Conservation (phyloP, 2,888 invertebrate species). For the Chironomus riparius region DNA sequence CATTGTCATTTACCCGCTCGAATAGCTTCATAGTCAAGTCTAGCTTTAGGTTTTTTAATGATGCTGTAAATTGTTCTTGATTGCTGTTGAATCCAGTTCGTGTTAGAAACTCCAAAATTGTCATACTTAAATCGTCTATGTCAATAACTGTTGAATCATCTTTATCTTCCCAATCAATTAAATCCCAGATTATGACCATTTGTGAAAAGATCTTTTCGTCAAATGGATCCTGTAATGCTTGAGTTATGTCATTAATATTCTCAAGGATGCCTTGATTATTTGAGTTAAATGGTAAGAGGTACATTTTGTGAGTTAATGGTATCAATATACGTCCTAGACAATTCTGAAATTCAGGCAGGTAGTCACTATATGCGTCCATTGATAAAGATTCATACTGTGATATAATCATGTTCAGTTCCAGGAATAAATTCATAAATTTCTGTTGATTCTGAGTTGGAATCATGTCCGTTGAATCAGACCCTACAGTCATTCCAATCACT, state of each 20-base stretch:
- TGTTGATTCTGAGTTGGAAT: constrained; percentile 34
- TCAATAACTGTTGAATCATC: constrained; percentile 31
- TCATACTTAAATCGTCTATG: constrained; percentile 34
- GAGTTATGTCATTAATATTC: constrained; percentile 34
- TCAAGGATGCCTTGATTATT: constrained; percentile 39
- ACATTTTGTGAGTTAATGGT: constrained; percentile 36
- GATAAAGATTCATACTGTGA: constrained; percentile 37
- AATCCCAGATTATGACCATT: constrained; percentile 36
- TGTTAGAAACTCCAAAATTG: constrained; percentile 33
- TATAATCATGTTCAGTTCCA: constrained; percentile 40
- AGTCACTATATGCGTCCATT: constrained; percentile 33
- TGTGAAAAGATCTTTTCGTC: constrained; percentile 35
- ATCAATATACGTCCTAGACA: constrained; percentile 37
- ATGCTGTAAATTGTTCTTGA: constrained; percentile 30
- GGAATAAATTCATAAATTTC: constrained; percentile 40
- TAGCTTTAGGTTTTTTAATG: constrained; percentile 30
- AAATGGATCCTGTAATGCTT: constrained; percentile 39
- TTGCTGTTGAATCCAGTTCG: constrained; percentile 33
- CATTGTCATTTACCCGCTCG: constrained; percentile 29
- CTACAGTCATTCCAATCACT: constrained; percentile 20
- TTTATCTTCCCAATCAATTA: constrained; percentile 31
- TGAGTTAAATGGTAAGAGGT: constrained; percentile 36
- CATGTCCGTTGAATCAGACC: constrained; percentile 29
- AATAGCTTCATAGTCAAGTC: constrained; percentile 31
- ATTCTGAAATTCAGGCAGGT: constrained; percentile 33